phyloP scores from a whole-genome alignment of 2,888 invertebrate genomes.

The Suillia variegata region DNA sequence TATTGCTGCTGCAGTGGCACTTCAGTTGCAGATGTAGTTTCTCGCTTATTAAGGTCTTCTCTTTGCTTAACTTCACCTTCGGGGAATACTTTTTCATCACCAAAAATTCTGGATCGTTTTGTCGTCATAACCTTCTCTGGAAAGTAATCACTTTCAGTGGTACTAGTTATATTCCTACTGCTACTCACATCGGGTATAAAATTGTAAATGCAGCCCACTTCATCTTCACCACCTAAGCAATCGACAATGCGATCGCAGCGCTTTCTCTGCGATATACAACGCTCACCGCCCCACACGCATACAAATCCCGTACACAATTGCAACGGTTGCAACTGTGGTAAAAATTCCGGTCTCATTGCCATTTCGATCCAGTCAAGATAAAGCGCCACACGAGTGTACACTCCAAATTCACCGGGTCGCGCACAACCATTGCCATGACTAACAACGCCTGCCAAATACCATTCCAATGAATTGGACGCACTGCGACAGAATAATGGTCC shows the following conservation, averaged over 20 bases:
- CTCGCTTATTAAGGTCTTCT: too few relatives aligned
- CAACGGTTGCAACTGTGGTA: constrained; percentile 63
- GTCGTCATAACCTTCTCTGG: constrained; percentile 26
- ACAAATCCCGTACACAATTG: constrained; percentile 75
- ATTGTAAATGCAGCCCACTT: constrained; percentile 68
- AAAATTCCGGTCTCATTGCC: constrained; percentile 55
- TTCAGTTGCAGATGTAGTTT: too few relatives aligned
- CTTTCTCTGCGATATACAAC: constrained; percentile 70
- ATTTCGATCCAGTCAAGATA: constrained; percentile 76
- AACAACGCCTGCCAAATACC: constrained; percentile 83
- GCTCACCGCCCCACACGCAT: constrained; percentile 70
- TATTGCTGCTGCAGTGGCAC: too few relatives aligned
- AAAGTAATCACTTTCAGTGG: constrained; percentile 48
- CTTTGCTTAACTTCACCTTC: too few relatives aligned
- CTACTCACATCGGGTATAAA: constrained; percentile 51
- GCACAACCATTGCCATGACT: constrained; percentile 89
- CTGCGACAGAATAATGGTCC: constrained; percentile 83
- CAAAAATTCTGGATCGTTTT: too few relatives aligned
- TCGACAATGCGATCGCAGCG: constrained; percentile 77
- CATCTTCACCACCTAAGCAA: constrained; percentile 82
- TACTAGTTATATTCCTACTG: constrained; percentile 31
- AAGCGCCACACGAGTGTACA: constrained; percentile 78
- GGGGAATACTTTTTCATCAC: too few relatives aligned
- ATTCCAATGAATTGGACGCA: constrained; percentile 69
- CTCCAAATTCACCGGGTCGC: constrained; percentile 78